Evolutionary conservation across 2,797 vertebrate species (phyloP), one percentile per base, ranked within the genome.

Genomic region (Lepus oiostolus): DNA sequence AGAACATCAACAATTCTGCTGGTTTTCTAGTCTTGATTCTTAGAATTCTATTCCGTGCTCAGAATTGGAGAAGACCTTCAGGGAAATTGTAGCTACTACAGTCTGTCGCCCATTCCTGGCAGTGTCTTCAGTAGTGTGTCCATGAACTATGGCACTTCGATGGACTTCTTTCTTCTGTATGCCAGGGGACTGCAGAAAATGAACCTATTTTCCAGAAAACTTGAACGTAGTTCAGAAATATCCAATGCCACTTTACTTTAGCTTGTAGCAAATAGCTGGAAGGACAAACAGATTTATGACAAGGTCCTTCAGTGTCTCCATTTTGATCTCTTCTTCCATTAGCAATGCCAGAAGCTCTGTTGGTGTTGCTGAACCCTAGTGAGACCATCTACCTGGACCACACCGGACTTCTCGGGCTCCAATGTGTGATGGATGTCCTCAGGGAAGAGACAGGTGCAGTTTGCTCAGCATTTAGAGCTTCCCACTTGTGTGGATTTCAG

Each of bases 21-120:
- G 8, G 1, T 42, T 94, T 85, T 76, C 22, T 72, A 10, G 24
- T 42, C 70, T 85, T n/a, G 14, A 35, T 28, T 62, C 35, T 95
- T 52, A 95, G 62, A 94, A 63, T 93, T 70, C 75, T 72, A 5
- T 67, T 22, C n/a, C 42, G 17, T 75, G 28, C 35, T 82, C 38
- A 82, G 38, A 70, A 83, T 62, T 71, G 68, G 22, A 21, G n/a
- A 86, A 86, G 6, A 60, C 21, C 54, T 52, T 22, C 4, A 26
- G 50, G 28, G 5, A 76, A 76, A 93, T 65, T 32, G 21, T 4
- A 76, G 60, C 63, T 89, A 22, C 24, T 47, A 17, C 12, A 21
- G 30, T 81, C n/a, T 71, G 62, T 80, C 94, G n/a, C 17, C 10
- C 9, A 2, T 13, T 60, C 26, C 50, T 38, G 28, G 28, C 16